phyloP scores from a whole-genome alignment of 2,113 vertebrate genomes.

The Thryonomys swinderianus region DNA sequence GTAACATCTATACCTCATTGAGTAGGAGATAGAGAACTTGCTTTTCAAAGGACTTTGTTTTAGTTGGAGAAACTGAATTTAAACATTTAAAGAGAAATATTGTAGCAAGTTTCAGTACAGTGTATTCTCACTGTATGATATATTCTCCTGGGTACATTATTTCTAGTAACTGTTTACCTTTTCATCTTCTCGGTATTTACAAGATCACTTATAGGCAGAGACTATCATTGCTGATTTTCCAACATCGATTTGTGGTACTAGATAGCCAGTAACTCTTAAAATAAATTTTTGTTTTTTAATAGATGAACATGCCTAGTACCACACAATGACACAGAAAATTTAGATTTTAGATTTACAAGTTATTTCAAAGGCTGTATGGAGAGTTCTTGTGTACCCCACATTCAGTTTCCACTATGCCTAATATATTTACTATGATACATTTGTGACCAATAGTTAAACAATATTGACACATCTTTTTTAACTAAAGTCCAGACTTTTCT shows the following conservation, averaged over 20 bases:
- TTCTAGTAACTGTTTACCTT: not conserved
- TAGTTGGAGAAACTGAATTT: not conserved
- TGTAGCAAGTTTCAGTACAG: not conserved
- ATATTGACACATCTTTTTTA: not conserved
- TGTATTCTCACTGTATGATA: not conserved
- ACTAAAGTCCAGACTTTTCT: not conserved
- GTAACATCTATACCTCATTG: not conserved
- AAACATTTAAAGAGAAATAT: not conserved
- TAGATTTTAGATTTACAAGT: conserved; percentile 5
- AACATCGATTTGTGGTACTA: not conserved
- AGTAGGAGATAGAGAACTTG: not conserved
- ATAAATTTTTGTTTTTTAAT: not conserved
- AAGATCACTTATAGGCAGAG: not conserved
- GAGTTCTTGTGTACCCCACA: not conserved
- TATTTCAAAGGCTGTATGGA: not conserved
- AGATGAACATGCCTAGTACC: not conserved
- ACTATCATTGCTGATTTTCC: not conserved
- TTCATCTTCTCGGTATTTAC: not conserved
- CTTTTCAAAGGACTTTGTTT: conserved; percentile 9
- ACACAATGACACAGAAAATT: not conserved
- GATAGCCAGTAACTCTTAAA: not conserved
- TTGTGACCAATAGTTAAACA: not conserved
- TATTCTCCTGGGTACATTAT: not conserved
- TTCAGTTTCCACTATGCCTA: not conserved
- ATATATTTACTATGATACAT: not conserved